Evolutionary conservation across 2,113 vertebrate genomes (phyloP), one percentile per base, ranked within the genome.

Genomic region (Hoplias malabaricus): DNA sequence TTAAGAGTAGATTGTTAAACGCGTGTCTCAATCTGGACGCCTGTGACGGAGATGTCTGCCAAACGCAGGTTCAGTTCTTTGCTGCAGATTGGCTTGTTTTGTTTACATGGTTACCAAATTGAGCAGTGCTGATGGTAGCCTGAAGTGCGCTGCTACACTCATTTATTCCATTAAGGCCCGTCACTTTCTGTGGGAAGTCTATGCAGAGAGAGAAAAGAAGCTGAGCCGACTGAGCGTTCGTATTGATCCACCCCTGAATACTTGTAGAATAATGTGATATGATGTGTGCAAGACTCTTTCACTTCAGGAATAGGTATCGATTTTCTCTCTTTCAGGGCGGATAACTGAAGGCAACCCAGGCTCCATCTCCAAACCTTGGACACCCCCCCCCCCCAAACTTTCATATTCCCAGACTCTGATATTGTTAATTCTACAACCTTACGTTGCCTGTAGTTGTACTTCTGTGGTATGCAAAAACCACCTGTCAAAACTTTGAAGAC

Each of bases 261-360:
- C 36, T 43, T 72, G 23, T 10, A 61, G 27, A 73, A 34, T 59
- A 73, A 42, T 43, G 54, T 34, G 25, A 33, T 19, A 72, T 29
- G 53, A 42, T 57, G 36, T 57, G 36, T 33, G 50, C 19, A 11
- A 69, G 48, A 70, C 36, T 14, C 54, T 36, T 54, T 56, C 69
- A 54, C 33, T 25, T 12, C 29, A 36, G 19, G 13, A 25, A 14
- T 2, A 53, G 23, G 14, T 53, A 53, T 53, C 7, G 48, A 53
- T 53, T 53, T n/a, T 21, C 9, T 53, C 48, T 21, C 48, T 53
- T 53, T 53, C n/a, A 10, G 7, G n/a, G 6, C 48, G 7, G 48
- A 53, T 21, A 53, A 53, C 48, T 21, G 48, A 53, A n/a, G 48
- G 48, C 48, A n/a, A 53, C 48, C 48, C 6, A 23, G 48, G 48